Evolutionary conservation across 2,113 vertebrate genomes (phyloP).

Genomic region (Aptenodytes patagonicus): DNA sequence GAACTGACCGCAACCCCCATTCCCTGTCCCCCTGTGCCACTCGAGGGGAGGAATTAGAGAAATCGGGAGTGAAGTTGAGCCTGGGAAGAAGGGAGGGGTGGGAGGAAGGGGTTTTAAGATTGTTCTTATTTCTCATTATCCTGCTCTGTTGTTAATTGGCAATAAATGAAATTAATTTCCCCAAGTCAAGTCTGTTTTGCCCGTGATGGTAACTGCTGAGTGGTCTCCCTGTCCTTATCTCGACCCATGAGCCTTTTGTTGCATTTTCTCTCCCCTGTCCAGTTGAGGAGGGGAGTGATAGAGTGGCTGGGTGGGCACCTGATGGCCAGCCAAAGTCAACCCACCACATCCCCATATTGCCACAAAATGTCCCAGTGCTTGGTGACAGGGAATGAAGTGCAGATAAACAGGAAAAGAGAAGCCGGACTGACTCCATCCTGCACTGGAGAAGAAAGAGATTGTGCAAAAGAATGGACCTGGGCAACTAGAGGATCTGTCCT

Average conservation of each 20-base stretch:
- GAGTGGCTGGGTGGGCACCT: neutral
- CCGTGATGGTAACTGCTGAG: fast-evolving
- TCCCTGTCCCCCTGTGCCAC: fast-evolving
- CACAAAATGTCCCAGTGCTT: neutral
- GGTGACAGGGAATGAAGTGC: neutral
- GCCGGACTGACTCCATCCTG: neutral
- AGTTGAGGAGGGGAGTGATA: neutral
- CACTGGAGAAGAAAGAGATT: neutral
- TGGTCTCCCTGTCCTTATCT: neutral
- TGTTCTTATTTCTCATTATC: neutral
- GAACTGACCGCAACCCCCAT: neutral
- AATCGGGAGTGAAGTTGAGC: neutral
- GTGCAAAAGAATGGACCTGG: neutral
- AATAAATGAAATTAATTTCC: neutral
- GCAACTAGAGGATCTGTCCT: neutral
- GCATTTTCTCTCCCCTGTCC: neutral
- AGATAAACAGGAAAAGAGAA: neutral
- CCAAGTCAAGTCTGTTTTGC: neutral
- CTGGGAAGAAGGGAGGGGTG: neutral
- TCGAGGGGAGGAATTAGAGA: neutral
- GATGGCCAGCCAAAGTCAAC: neutral
- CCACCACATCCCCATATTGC: neutral
- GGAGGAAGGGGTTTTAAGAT: neutral
- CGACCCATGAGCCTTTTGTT: fast-evolving
- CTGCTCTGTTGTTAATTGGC: neutral